Evolutionary conservation across 1,140 invertebrate species (phyloP).

Genomic region (Plectrocnemia conspersa): DNA sequence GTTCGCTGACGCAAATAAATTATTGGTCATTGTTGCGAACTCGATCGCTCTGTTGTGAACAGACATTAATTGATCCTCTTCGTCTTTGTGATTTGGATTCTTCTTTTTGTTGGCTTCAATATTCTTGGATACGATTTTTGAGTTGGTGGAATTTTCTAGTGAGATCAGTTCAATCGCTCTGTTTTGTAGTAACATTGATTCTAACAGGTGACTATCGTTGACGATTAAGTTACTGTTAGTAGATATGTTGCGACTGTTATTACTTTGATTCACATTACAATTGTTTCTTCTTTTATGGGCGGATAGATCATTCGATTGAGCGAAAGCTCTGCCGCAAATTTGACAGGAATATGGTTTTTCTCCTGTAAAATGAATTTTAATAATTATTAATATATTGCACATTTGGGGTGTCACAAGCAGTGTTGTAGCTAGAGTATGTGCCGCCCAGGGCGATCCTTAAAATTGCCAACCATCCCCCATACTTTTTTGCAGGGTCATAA

Average conservation of each 20-base stretch:
- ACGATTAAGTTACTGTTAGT: neutral
- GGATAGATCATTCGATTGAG: constrained; percentile 47
- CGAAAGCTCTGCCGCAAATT: constrained; percentile 44
- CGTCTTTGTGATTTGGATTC: constrained; percentile 9
- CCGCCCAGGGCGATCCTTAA: too few relatives aligned
- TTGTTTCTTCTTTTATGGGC: constrained; percentile 39
- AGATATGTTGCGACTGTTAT: neutral
- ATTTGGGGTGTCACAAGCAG: too few relatives aligned
- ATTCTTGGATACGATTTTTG: constrained; percentile 3
- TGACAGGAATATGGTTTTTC: constrained; percentile 49
- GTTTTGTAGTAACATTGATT: constrained; percentile 14
- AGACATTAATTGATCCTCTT: neutral
- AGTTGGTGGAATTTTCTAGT: neutral
- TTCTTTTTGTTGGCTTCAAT: constrained; percentile 8
- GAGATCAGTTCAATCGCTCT: constrained; percentile 14
- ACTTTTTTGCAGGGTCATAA: too few relatives aligned
- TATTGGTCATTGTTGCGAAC: constrained; percentile 4
- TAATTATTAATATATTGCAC: constrained; percentile 4
- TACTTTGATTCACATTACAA: constrained; percentile 18
- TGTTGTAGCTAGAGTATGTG: too few relatives aligned
- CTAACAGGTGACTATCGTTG: constrained; percentile 22
- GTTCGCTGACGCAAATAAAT: constrained; percentile 1
- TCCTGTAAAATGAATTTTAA: constrained; percentile 41
- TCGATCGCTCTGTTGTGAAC: constrained; percentile 4
- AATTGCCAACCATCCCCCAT: too few relatives aligned